Percentiles rank a stretch among this genome's conserved stretches.
phyloP scores from a whole-genome alignment of 2,888 invertebrate genomes.

The Cerceris rybyensis region DNA sequence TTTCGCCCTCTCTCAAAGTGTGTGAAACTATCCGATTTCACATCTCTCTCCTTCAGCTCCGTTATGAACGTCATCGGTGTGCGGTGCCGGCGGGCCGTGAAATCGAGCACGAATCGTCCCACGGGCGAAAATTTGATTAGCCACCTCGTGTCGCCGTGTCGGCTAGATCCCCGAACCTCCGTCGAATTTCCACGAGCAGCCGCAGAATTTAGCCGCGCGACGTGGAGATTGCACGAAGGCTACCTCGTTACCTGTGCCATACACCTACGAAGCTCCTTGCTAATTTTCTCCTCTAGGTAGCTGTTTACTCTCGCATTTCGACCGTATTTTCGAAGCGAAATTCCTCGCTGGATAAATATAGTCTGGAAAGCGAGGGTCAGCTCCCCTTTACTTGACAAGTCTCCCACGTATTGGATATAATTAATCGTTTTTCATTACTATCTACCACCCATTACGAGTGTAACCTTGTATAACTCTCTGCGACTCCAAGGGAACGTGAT shows the following conservation, averaged over 20 bases:
- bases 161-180: not conserved
- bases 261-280: not conserved
- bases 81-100: slow-evolving; percentile 41
- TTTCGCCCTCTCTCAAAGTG: too few relatives aligned
- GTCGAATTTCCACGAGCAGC: slow-evolving; percentile 3
- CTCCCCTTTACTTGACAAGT: not conserved
- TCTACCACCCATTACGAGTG: too few relatives aligned
- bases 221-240: not conserved
- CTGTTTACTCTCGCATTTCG: not conserved
- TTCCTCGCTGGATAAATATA: not conserved
- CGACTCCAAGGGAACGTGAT: too few relatives aligned
- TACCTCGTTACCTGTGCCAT: not conserved
- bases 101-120: slow-evolving; percentile 66
- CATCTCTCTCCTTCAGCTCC: not conserved
- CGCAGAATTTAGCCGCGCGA: not conserved
- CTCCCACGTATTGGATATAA: too few relatives aligned
- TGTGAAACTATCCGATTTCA: too few relatives aligned
- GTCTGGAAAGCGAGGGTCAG: not conserved
- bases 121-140: slow-evolving; percentile 68
- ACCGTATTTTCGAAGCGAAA: not conserved
- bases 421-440: too few relatives aligned
- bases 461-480: too few relatives aligned
- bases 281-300: not conserved
- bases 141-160: slow-evolving; percentile 40
- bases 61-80: not conserved